phyloP scores from a whole-genome alignment of 2,888 invertebrate genomes.

The Andrena marginata region DNA sequence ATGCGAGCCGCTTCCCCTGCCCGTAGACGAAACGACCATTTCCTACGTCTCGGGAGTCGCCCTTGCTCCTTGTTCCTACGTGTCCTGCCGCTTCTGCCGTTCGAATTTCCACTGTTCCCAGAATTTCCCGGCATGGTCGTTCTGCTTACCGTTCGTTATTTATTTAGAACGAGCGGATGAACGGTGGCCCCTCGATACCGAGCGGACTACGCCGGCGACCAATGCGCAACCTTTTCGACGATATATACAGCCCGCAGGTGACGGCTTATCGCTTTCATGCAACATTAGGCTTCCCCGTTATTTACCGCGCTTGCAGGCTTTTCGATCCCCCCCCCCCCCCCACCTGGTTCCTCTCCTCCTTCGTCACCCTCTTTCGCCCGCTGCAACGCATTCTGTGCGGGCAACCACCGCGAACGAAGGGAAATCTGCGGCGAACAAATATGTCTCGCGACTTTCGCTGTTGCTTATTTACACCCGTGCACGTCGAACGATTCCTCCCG shows the following conservation, averaged over 20 bases:
- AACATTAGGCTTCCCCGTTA: conserved; percentile 83
- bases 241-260: conserved; percentile 74
- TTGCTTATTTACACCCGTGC: conserved; percentile 48
- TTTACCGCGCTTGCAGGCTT: conserved; percentile 77
- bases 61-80: conserved; percentile 24
- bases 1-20: conserved; percentile 65
- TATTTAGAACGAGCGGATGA: conserved; percentile 76
- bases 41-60: conserved; percentile 69
- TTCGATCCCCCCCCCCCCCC: conserved; percentile 41
- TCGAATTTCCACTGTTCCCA: conserved; percentile 18
- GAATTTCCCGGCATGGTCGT: conserved; percentile 32
- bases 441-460: conserved; percentile 18
- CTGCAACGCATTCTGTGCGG: conserved; percentile 42
- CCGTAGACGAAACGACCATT: conserved; percentile 69
- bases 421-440: conserved; percentile 52
- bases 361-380: background rate
- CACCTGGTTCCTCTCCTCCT: background rate
- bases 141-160: conserved; percentile 72
- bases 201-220: conserved; percentile 27
- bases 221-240: conserved; percentile 53
- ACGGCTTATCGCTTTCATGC: conserved; percentile 84
- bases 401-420: conserved; percentile 24
- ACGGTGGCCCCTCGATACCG: conserved; percentile 73
- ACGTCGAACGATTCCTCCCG: conserved; percentile 5
- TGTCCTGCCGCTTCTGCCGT: conserved; percentile 1